Percentiles rank a stretch among this genome's conserved stretches.
phyloP scores from a whole-genome alignment of 2,888 invertebrate species.

The Acanthococcus lagerstroemiae region DNA sequence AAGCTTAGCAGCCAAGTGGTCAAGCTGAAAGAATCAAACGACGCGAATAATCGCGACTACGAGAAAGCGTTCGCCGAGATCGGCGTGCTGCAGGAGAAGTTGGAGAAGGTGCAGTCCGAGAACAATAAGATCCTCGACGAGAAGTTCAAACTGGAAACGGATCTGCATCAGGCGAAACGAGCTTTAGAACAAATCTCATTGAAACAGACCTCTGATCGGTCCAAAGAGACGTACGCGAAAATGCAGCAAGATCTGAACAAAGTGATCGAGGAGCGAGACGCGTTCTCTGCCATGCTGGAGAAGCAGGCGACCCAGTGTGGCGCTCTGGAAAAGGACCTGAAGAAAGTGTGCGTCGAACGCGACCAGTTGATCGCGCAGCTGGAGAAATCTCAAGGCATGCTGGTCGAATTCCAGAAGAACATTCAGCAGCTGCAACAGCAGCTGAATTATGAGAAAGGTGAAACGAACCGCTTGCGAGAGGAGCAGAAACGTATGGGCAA shows the following conservation, averaged over 20 bases:
- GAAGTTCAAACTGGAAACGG: constrained; percentile 60
- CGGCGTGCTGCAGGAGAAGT: constrained; percentile 67
- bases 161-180: constrained; percentile 56
- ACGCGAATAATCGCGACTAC: constrained; percentile 71
- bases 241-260: constrained; percentile 63
- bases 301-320: constrained; percentile 44
- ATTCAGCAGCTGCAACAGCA: constrained; percentile 73
- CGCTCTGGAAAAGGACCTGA: constrained; percentile 73
- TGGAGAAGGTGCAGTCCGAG: constrained; percentile 53
- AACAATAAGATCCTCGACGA: constrained; percentile 47
- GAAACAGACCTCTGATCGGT: constrained; percentile 54
- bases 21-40: constrained; percentile 73
- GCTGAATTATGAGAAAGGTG: constrained; percentile 67
- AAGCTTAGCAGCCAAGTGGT: constrained; percentile 73
- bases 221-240: constrained; percentile 53
- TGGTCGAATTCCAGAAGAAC: constrained; percentile 87
- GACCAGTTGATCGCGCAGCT: constrained; percentile 80
- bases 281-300: constrained; percentile 55
- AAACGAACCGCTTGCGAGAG: constrained; percentile 58
- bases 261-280: constrained; percentile 61
- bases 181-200: constrained; percentile 51
- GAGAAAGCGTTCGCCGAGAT: constrained; percentile 74
- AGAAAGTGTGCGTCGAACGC: constrained; percentile 71
- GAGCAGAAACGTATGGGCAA: constrained; percentile 39
- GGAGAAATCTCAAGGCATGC: constrained; percentile 85